Base-by-base conservation (phyloP, 2,113 vertebrate genomes). In the Urocolius indicus region DNA sequence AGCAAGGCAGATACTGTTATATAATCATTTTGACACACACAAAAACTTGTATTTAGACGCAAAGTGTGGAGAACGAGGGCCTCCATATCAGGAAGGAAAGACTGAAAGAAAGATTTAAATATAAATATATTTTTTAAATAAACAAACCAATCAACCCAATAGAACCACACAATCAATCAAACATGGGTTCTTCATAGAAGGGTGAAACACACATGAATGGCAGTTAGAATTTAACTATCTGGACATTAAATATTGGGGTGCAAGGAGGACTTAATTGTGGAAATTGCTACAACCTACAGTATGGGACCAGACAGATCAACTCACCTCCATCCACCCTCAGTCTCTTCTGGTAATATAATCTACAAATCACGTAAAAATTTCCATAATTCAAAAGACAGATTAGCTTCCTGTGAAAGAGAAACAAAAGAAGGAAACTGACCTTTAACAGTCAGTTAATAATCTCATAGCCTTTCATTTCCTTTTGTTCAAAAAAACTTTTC, bases 361-460 rank as follows among this genome's bases (percentile, higher is more conserved):
- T 71, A 54, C 30, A 71, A 69, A 55, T 19, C 19, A 21, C 2
- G 6, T 23, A 55, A 85, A 63, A 79, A 34, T 36, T 90, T 94
- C 91, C 89, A 48, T 34, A 85, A 72, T 5, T 49, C 22, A 20
- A 80, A 62, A 82, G 4, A 5, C 46, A 51, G 78, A 91, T 46
- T 16, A 87, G 54, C 77, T 95, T 94, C 77, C 89, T 89, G 32
- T 51, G 84, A 87, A 91, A 82, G 54, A 16, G 62, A 66, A 97
- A 95, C 94, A 95, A 93, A 96, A 89, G 89, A 26, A 69, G 93
- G 94, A 94, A 97, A 91, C 16, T 21, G 58, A 19, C 55, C 78
- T 94, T 84, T 73, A 85, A 43, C 55, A 54, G 29, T 54, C 67
- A 91, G n/a, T 54, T 80, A 16, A 54, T 54, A 55, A 75, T 52